Conservation (phyloP, 1,140 invertebrate genomes). For the Solenopsis fugax region DNA sequence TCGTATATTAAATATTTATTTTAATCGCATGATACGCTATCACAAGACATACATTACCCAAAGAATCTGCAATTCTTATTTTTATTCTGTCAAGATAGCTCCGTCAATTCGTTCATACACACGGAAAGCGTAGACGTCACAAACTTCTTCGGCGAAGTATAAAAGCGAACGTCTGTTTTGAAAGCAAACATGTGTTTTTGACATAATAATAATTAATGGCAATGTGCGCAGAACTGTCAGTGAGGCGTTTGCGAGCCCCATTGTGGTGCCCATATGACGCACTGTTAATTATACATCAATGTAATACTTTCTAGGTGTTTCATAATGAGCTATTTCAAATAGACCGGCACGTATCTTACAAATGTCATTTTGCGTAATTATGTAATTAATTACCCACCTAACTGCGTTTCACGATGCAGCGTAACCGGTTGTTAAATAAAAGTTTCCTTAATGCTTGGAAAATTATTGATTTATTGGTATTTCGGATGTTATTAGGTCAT, state of each 20-base stretch:
- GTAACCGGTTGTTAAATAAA: neutral
- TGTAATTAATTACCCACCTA: neutral
- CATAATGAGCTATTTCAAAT: slow-evolving; percentile 20
- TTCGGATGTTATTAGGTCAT: neutral
- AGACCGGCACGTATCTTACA: neutral
- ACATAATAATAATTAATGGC: slow-evolving; percentile 35
- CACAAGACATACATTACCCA: neutral
- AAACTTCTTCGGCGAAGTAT: neutral
- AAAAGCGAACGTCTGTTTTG: neutral
- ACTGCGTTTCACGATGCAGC: neutral
- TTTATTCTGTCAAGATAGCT: neutral
- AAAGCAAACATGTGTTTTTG: slow-evolving; percentile 20
- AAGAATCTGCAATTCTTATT: neutral
- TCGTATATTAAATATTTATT: neutral
- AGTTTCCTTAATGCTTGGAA: neutral
- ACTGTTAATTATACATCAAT: slow-evolving; percentile 22
- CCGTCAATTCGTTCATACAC: neutral
- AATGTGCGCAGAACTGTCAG: neutral
- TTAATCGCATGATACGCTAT: neutral
- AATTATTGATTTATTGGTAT: neutral
- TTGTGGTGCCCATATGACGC: neutral
- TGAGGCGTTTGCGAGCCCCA: neutral
- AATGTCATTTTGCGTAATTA: neutral
- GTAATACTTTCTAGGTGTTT: slow-evolving; percentile 35
- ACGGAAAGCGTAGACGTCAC: neutral